A percentile compares a stretch with the other conserved stretches of the same genome.
phyloP scores from a whole-genome alignment of 2,888 invertebrate species.

The Tenthredo mesomela region DNA sequence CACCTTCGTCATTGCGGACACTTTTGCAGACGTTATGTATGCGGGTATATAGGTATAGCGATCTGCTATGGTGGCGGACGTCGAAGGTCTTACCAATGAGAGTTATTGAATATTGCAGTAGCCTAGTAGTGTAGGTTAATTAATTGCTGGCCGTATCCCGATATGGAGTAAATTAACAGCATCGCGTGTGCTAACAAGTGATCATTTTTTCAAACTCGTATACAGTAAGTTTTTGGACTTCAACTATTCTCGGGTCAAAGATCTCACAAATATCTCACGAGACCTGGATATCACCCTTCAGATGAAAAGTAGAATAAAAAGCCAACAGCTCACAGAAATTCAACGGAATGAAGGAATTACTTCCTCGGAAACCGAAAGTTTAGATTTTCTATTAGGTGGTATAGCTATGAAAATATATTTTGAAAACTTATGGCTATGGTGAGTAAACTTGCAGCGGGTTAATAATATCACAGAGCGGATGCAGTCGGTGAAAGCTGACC shows the following conservation, averaged over 20 bases:
- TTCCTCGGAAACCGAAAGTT: neutral
- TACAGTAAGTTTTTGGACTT: neutral
- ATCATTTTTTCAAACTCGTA: neutral
- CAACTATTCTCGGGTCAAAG: neutral
- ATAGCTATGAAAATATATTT: neutral
- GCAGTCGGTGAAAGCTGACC: constrained; percentile 51
- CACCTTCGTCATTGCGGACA: constrained; percentile 50
- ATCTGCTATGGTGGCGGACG: constrained; percentile 13
- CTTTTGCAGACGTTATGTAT: constrained; percentile 1
- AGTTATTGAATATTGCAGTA: constrained; percentile 60
- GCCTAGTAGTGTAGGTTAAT: constrained; percentile 51
- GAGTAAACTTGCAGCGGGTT: neutral
- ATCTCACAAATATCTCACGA: too few species aligned
- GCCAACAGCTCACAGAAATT: neutral
- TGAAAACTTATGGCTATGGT: neutral
- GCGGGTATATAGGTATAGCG: neutral
- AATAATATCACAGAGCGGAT: constrained; percentile 29
- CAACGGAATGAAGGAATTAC: neutral
- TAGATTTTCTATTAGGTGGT: neutral
- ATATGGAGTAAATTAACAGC: constrained; percentile 39
- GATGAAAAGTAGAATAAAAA: neutral
- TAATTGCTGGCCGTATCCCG: constrained; percentile 54
- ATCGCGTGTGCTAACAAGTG: constrained; percentile 43
- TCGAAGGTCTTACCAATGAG: constrained; percentile 53
- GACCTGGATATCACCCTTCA: too few species aligned